These are phyloP conservation scores for Eidolon dupreanum DNA, from an alignment of 2,797 vertebrate species.

Conservation along the genomic window DNA sequence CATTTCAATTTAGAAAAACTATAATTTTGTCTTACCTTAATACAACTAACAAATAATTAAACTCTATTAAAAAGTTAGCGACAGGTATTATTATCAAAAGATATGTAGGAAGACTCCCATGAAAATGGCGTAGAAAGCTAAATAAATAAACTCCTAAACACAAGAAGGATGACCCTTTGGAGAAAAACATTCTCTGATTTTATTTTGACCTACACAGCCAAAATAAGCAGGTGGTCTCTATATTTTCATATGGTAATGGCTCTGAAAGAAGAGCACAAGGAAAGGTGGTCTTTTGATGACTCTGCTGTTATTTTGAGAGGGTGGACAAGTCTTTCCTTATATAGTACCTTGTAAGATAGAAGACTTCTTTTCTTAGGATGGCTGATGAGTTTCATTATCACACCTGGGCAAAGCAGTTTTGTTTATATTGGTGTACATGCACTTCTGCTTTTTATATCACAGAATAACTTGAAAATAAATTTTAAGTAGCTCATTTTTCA, in stretches of 20 bases:
- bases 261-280: neutral
- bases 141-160: neutral
- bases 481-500: slow-evolving; percentile 21
- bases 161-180: neutral
- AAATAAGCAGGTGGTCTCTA: neutral
- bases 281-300: neutral
- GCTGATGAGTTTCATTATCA: slow-evolving; percentile 61
- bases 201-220: neutral
- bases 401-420: slow-evolving; percentile 7
- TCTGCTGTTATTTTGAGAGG: slow-evolving; percentile 23
- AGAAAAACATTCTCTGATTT: slow-evolving; percentile 5
- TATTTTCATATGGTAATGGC: neutral
- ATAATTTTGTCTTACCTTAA: neutral
- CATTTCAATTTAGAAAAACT: neutral
- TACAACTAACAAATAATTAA: neutral
- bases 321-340: slow-evolving; percentile 42
- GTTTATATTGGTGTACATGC: neutral
- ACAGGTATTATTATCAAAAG: slow-evolving; percentile 36
- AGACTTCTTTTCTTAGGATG: slow-evolving; percentile 29
- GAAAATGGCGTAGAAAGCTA: neutral
- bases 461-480: neutral
- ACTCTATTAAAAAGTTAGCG: neutral
- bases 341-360: neutral
- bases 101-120: neutral
- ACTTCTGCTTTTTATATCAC: neutral